Base-by-base conservation (phyloP, 2,888 invertebrate genomes). In the Gastrophysa polygoni region DNA sequence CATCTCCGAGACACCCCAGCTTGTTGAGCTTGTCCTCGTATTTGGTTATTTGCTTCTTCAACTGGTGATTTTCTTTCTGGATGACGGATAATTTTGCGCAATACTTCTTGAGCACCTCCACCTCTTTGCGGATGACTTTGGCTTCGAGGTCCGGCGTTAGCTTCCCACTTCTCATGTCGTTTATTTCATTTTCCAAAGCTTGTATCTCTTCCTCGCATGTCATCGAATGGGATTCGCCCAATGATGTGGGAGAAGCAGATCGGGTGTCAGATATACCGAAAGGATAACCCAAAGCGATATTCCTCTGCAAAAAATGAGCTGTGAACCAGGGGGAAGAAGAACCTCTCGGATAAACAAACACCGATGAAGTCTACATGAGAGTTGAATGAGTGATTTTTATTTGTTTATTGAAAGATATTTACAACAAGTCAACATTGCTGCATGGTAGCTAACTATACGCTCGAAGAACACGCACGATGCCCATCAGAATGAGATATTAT, bases 31-130 rank as follows among this genome's bases (percentile, higher is more conserved):
- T 63, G 28, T 68, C 63, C 34, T 72, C 70, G 18, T 67, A 66
- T 32, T 61, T 47, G 1, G 24, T 11, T 29, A 73, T 59, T 24
- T 68, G 60, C 0, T n/a, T 18, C 68, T 75, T 78, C 8, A 81
- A 66, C 29, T 68, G 61, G 14, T 71, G 55, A 60, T 80, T 80
- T 62, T 81, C 79, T 46, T 75, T 71, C 68, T 79, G 76, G 46
- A 80, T 77, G 16, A 68, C 67, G 0, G 75, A 71, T 24, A 81
- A 63, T 64, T 79, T 77, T 3, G 74, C 68, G 60, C 80, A 80
- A 63, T 79, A 79, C 59, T 72, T 74, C 63, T 79, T 81, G 21
- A 79, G 60, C 2, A 77, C 72, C 49, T 75, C 71, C 2, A 80
- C 67, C 66, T 80, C 80, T 63, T 77, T 79, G 32, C 71, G 64